Evolutionary conservation across 2,113 vertebrate genomes (phyloP).

Genomic region (Ochotona princeps): DNA sequence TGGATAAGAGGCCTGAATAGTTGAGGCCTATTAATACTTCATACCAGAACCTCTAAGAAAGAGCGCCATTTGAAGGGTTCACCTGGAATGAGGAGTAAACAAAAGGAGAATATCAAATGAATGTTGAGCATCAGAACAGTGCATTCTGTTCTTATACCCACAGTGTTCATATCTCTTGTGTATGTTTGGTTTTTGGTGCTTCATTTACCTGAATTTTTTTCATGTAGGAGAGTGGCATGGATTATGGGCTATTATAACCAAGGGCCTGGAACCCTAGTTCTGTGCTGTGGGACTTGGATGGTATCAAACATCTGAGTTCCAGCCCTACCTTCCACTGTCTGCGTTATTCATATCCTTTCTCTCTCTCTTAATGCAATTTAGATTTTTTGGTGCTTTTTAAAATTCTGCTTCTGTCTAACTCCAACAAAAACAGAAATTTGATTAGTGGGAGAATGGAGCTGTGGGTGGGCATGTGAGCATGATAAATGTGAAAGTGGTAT

Average conservation of each 20-base stretch:
- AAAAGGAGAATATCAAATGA: background rate
- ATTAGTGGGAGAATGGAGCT: background rate
- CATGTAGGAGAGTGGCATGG: background rate
- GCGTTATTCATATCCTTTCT: background rate
- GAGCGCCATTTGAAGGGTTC: background rate
- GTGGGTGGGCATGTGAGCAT: background rate
- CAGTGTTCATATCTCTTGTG: background rate
- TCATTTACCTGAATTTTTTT: background rate
- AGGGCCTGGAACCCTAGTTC: too few relatives aligned
- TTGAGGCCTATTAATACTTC: background rate
- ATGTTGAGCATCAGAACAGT: background rate
- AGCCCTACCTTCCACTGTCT: background rate
- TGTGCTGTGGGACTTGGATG: background rate
- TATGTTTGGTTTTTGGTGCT: background rate
- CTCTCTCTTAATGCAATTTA: background rate
- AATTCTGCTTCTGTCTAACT: background rate
- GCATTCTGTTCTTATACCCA: background rate
- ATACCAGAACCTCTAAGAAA: background rate
- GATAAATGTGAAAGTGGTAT: background rate
- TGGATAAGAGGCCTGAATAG: background rate
- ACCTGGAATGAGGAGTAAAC: background rate
- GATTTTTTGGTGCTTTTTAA: slow-evolving; percentile 13
- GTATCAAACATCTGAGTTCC: background rate
- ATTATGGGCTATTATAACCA: background rate
- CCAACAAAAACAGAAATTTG: slow-evolving; percentile 7